Percentiles rank a stretch among this genome's conserved stretches.
Evolutionary conservation across 37 sponge, comb jelly and placozoan species (phyloP).

Genomic region (Lycopodina hypogea): DNA sequence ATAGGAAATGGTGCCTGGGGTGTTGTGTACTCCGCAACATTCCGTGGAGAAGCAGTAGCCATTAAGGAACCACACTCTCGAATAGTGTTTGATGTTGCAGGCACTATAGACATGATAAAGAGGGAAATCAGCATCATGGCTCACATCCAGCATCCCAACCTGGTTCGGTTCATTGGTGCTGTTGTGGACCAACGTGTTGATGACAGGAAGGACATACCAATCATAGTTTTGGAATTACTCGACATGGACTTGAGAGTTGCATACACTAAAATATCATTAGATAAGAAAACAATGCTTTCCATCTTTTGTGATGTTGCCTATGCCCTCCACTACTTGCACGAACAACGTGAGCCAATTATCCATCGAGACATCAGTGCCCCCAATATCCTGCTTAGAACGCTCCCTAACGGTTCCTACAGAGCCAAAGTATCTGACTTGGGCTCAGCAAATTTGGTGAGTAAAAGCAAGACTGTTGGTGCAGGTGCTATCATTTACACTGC

Average conservation of each 20-base stretch:
- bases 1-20: slow-evolving; percentile 40
- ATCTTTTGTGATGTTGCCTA: slow-evolving; percentile 63
- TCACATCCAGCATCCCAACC: slow-evolving; percentile 65
- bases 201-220: slow-evolving; percentile 7
- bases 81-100: neutral
- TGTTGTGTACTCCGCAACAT: slow-evolving; percentile 10
- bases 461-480: slow-evolving; percentile 36
- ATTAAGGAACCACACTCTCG: slow-evolving; percentile 18
- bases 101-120: slow-evolving; percentile 16
- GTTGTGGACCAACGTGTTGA: slow-evolving; percentile 34
- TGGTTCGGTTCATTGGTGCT: slow-evolving; percentile 70
- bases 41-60: slow-evolving; percentile 29
- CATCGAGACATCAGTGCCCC: slow-evolving; percentile 84
- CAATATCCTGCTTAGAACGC: slow-evolving; percentile 61
- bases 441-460: slow-evolving; percentile 65
- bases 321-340: slow-evolving; percentile 78
- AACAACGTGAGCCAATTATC: slow-evolving; percentile 63
- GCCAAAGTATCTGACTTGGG: slow-evolving; percentile 83
- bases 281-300: neutral
- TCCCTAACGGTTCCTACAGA: slow-evolving; percentile 17
- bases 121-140: slow-evolving; percentile 64
- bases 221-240: slow-evolving; percentile 69
- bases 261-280: slow-evolving; percentile 13
- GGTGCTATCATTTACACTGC: slow-evolving; percentile 71
- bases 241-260: slow-evolving; percentile 54